phyloP scores from a whole-genome alignment of 2,888 invertebrate genomes.

The Eristalinus sepulchralis region DNA sequence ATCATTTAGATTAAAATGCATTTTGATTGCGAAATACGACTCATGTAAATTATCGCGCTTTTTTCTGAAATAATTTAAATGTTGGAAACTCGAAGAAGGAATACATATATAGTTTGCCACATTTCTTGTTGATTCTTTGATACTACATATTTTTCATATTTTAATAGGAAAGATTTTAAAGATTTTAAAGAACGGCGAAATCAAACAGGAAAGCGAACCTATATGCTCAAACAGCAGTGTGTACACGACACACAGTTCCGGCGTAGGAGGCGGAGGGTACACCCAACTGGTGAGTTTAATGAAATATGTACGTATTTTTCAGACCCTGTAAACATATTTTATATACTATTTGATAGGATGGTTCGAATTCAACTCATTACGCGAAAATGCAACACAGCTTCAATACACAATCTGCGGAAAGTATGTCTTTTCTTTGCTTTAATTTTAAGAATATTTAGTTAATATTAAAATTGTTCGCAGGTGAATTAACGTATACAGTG shows the following conservation, averaged over 20 bases:
- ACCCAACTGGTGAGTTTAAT: conserved; percentile 66
- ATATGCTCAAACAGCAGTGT: conserved; percentile 53
- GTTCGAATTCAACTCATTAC: conserved; percentile 77
- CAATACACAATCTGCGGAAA: conserved; percentile 77
- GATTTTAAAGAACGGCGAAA: conserved; percentile 77
- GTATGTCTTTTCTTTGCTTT: conserved; percentile 73
- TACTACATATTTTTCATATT: neutral
- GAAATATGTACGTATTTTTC: conserved; percentile 33
- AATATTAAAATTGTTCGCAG: conserved; percentile 68
- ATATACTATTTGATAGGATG: conserved; percentile 73
- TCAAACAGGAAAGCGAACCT: conserved; percentile 75
- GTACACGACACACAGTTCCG: conserved; percentile 50
- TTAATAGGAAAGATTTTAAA: conserved; percentile 78
- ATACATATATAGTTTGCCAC: neutral
- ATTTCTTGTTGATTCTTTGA: neutral
- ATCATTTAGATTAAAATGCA: conserved; percentile 8
- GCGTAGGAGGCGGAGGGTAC: conserved; percentile 66
- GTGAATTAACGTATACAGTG: conserved; percentile 77
- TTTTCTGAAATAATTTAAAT: neutral
- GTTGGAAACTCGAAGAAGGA: neutral
- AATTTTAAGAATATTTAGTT: neutral
- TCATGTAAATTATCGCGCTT: conserved; percentile 49
- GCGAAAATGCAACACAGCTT: conserved; percentile 78
- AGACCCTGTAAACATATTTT: conserved; percentile 4
- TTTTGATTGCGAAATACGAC: neutral